phyloP scores from a whole-genome alignment of 1,140 invertebrate genomes.

The Xylocopa sonorina region DNA sequence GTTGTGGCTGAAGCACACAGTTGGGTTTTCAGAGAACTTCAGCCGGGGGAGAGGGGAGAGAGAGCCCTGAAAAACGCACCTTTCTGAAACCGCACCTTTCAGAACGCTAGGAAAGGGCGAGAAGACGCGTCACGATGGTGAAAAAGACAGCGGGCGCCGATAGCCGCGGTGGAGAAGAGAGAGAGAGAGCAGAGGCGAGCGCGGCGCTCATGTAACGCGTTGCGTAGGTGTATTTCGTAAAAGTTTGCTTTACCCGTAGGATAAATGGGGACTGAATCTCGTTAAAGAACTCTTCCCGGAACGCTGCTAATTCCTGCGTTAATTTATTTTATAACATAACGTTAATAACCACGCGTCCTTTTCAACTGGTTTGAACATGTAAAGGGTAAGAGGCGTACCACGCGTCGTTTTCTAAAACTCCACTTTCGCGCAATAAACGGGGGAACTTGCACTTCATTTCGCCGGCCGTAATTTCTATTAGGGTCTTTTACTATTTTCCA shows the following conservation, averaged over 20 bases:
- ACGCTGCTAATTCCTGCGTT: slow-evolving; percentile 60
- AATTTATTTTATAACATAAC: slow-evolving; percentile 36
- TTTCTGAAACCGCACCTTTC: slow-evolving; percentile 64
- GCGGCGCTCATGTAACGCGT: slow-evolving; percentile 35
- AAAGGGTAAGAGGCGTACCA: background rate
- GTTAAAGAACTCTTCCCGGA: slow-evolving; percentile 60
- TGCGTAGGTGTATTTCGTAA: slow-evolving; percentile 63
- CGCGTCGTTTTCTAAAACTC: slow-evolving; percentile 9
- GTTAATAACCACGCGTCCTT: slow-evolving; percentile 14
- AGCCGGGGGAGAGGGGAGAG: slow-evolving; percentile 53
- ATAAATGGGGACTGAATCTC: slow-evolving; percentile 49
- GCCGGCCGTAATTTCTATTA: background rate
- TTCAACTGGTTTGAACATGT: background rate
- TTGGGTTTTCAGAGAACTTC: slow-evolving; percentile 63
- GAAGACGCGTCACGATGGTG: slow-evolving; percentile 31
- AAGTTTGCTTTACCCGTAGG: slow-evolving; percentile 55
- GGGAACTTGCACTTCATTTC: background rate
- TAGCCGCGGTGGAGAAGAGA: slow-evolving; percentile 24
- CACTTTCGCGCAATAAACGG: background rate
- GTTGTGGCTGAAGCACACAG: slow-evolving; percentile 64
- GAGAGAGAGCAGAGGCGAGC: slow-evolving; percentile 1
- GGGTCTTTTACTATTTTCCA: background rate
- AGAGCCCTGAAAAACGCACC: slow-evolving; percentile 66
- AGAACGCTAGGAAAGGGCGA: slow-evolving; percentile 47
- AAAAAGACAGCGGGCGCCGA: slow-evolving; percentile 17